Evolutionary conservation across 2,113 vertebrate genomes (phyloP).

Genomic region (Gallinago media): DNA sequence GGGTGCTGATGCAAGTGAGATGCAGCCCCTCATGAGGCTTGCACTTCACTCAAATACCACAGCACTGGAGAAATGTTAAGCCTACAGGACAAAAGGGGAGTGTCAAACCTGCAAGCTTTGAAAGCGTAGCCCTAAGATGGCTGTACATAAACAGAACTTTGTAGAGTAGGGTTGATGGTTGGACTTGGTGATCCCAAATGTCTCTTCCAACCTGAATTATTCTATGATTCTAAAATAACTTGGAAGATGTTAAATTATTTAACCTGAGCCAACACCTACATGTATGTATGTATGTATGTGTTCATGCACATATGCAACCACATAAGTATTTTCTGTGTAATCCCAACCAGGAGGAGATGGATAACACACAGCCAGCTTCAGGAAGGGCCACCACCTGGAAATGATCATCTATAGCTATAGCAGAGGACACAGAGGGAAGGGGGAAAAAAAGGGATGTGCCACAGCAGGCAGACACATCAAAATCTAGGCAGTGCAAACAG

Average conservation of each 20-base stretch:
- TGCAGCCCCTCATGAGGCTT: neutral
- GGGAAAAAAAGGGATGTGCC: neutral
- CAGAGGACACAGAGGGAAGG: neutral
- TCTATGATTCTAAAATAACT: neutral
- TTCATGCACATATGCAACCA: neutral
- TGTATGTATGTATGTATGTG: no score
- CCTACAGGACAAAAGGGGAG: neutral
- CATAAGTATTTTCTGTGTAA: neutral
- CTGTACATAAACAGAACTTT: neutral
- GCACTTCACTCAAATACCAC: neutral
- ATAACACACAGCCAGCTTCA: neutral
- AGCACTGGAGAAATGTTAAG: neutral
- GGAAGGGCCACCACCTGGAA: neutral
- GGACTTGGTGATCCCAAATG: no score
- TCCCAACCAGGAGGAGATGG: neutral
- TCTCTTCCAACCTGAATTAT: no score
- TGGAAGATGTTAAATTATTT: neutral
- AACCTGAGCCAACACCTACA: neutral
- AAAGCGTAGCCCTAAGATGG: neutral
- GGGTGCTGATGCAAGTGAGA: neutral
- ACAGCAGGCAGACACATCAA: neutral
- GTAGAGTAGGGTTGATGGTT: no score
- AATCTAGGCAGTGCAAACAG: neutral
- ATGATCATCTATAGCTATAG: neutral
- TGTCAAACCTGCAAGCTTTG: neutral